Evolutionary conservation across 2,888 invertebrate genomes (phyloP), one percentile per base, ranked within the genome.

Genomic region (Exocentrus adspersus): DNA sequence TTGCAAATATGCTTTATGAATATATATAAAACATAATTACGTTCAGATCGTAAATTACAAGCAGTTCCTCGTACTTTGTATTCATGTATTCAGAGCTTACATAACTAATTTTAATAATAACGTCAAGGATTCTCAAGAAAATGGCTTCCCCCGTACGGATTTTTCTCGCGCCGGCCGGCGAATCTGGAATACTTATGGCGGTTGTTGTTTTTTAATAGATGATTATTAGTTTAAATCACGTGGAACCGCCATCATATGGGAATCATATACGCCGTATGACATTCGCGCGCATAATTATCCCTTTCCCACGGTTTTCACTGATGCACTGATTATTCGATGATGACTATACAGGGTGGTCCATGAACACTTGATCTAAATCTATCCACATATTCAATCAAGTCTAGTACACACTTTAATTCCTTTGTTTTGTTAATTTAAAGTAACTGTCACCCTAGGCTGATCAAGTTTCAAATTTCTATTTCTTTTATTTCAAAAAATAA

Each of bases 241-340:
- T 37, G 37, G n/a, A 37, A 37, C n/a, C 14, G 30, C 37, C n/a
- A n/a, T n/a, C 37, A 48, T 48, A 51, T 51, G 17, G 51, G 51
- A 51, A 32, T 53, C 14, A 53, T 53, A 53, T n/a, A n/a, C 24
- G 24, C 10, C 41, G 41, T 53, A 24, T 53, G 53, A 53, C 53
- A 42, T 37, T 52, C 41, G 9, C 42, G 14, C 20, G 19, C 24
- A 54, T 54, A 43, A 54, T 54, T 54, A 54, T 14, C n/a, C 28
- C 16, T 24, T 54, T 54, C 54, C 54, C 54, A 54, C 54, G 54
- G 54, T 54, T 54, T 54, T 43, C 43, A 54, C 54, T 43, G 28
- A 17, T 12, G 37, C n/a, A 37, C 54, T 43, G 20, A 43, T 54
- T 54, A 43, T 16, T 14, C 28, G 6, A 14, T 12, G 28, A 43